Evolutionary conservation across 2,113 vertebrate genomes (phyloP), one percentile per base, ranked within the genome.

Genomic region (Mustela nigripes): DNA sequence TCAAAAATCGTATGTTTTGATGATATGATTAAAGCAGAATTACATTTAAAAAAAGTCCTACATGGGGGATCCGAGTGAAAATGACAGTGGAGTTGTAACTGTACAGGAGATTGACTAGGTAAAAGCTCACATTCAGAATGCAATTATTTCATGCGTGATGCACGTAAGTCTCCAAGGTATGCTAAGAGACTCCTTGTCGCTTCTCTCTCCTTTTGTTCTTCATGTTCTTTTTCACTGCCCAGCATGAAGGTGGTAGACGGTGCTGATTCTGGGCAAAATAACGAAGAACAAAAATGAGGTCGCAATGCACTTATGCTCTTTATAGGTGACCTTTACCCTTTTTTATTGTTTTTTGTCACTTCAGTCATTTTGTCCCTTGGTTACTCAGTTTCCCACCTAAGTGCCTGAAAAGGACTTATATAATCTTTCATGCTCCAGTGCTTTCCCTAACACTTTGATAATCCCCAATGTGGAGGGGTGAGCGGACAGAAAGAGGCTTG

Each of bases 1-100:
- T 98, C 74, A 97, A 94, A 86, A 98, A 98, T 98, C 86, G 95
- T 94, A 9, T 88, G 94, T 98, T 98, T 97, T 98, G 98, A 98
- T 98, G 97, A 95, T 96, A 83, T 96, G 95, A 96, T 98, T 98
- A 96, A 98, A 98, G 56, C 79, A 91, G 94, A 98, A 97, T 98
- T 96, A 96, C 92, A 96, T 97, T 97, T 96, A 89, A 1, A 31
- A 36, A 80, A 92, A 92, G 98, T 97, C 79, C 91, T 97, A 96
- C 94, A 89, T 39, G 83, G 80, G 97, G 95, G 71, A 82, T 93
- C 89, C 71, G 92, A 98, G 97, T 97, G 85, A 97, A 98, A 97
- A 97, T 96, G 96, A 92, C 19, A 74, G 36, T 45, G 6, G 96
- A 97, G 95, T 98, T 98, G 87, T 71, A 98, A 95, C 89, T 94